A percentile compares a stretch with the other conserved stretches of the same genome.
Evolutionary conservation across 2,797 vertebrate species (phyloP).

Genomic region (Otolemur crassicaudatus): DNA sequence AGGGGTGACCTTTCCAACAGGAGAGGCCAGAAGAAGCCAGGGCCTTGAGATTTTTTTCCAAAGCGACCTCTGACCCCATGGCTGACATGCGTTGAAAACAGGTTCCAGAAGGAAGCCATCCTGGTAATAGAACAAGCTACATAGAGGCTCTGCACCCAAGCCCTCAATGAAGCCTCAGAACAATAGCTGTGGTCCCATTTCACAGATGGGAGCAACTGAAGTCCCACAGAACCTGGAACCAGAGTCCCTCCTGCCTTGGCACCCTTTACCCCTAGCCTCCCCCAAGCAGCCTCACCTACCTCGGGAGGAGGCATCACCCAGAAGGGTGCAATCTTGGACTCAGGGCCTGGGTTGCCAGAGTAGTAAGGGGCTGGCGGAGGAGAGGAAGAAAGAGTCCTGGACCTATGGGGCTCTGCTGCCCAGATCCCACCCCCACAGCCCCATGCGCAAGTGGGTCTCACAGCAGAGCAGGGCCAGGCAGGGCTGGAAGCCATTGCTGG

Average conservation of each 20-base stretch:
- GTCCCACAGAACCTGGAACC: not conserved
- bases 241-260: too few relatives aligned
- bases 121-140: not conserved
- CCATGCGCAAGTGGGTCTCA: slow-evolving; percentile 63
- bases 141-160: rapidly evolving
- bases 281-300: slow-evolving; percentile 73
- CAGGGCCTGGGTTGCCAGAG: slow-evolving; percentile 93
- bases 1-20: too few relatives aligned
- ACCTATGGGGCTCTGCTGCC: rapidly evolving
- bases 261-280: rapidly evolving
- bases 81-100: too few relatives aligned
- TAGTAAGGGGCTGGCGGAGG: slow-evolving; percentile 93
- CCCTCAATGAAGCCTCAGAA: not conserved
- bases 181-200: not conserved
- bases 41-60: not conserved
- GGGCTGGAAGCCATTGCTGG: slow-evolving; percentile 96
- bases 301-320: slow-evolving; percentile 98
- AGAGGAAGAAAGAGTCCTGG: not conserved
- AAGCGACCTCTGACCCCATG: not conserved
- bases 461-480: slow-evolving; percentile 97
- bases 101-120: too few relatives aligned
- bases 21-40: not conserved
- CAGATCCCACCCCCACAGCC: rapidly evolving
- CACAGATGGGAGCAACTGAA: not conserved
- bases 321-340: slow-evolving; percentile 96